Base-by-base conservation (phyloP, 2,113 vertebrate genomes). In the Cyphomyrus discorhynchus region DNA sequence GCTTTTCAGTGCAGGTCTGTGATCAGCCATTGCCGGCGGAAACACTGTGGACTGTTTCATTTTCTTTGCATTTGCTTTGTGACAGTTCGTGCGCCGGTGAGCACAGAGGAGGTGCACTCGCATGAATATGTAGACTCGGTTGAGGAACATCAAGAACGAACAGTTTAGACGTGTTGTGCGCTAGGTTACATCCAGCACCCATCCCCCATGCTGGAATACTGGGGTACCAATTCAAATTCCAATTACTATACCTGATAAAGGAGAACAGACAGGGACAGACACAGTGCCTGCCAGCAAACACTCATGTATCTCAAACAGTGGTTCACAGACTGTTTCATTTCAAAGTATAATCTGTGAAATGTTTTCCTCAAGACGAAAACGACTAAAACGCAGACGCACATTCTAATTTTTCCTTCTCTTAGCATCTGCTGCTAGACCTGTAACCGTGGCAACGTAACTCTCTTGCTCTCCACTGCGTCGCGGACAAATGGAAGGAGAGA, bases 361-460 rank as follows among this genome's bases (percentile, higher is more conserved):
- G 15, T 88, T 88, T 24, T 88, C 17, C 13, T 88, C 39, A 24
- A 50, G 6, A 46, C 39, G 39, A 11, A 83, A 21, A 45, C 62
- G 91, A 91, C 88, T 93, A 89, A 89, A 93, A 91, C 93, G 93
- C 92, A 92, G 93, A 93, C 85, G 58, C 56, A 91, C 92, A 77
- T 89, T 90, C 91, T 91, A 93, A 90, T 89, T 93, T 93, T 86
- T 82, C 56, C 91, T 66, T 91, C 88, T 94, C 93, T 88, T 90
- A 88, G 90, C 91, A 91, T 92, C 92, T 92, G 93, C 92, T 89
- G 24, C 91, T 92, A 92, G 95, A 93, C 92, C 94, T 90, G 94
- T 94, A 92, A 92, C 94, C 93, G 92, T 92, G 92, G 93, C 93
- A 94, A 93, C 93, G 70, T 27, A 24, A 39, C 66, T 88, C 83